These are phyloP conservation scores for Anas capensis DNA, from an alignment of 2,797 vertebrate species.

Conservation along the genomic window DNA sequence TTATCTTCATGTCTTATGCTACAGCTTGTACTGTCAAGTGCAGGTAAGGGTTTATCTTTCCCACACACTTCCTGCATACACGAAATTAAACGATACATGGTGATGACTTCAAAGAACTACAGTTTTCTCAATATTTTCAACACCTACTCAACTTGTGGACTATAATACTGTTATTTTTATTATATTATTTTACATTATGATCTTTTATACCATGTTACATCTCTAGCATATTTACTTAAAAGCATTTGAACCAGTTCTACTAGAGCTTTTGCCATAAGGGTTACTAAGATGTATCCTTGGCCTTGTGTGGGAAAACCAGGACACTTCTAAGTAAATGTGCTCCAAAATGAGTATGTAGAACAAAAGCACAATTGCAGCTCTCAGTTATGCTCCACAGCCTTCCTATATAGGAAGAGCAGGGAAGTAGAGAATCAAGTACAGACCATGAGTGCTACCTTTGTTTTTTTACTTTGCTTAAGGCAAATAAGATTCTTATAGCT, in stretches of 20 bases:
- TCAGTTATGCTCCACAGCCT: rapidly evolving
- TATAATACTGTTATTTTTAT: neutral
- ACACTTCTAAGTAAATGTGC: neutral
- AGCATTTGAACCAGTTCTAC: neutral
- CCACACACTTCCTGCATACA: neutral
- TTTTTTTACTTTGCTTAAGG: neutral
- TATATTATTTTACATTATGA: neutral
- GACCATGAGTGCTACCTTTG: neutral
- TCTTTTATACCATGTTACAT: neutral
- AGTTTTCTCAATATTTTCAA: neutral
- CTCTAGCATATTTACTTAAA: neutral
- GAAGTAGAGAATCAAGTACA: neutral
- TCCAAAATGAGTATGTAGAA: neutral
- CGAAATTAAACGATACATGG: neutral
- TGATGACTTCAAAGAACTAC: neutral
- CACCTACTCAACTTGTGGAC: neutral
- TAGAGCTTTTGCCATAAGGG: neutral
- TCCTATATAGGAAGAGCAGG: neutral
- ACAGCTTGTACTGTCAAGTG: neutral
- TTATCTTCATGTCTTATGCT: neutral
- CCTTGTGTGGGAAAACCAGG: neutral
- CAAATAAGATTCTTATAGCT: neutral
- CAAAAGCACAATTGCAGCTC: neutral
- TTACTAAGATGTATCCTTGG: neutral
- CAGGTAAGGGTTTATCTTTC: neutral